Base-by-base conservation (phyloP, 2,888 invertebrate genomes). In the Pollenia griseotomentosa region DNA sequence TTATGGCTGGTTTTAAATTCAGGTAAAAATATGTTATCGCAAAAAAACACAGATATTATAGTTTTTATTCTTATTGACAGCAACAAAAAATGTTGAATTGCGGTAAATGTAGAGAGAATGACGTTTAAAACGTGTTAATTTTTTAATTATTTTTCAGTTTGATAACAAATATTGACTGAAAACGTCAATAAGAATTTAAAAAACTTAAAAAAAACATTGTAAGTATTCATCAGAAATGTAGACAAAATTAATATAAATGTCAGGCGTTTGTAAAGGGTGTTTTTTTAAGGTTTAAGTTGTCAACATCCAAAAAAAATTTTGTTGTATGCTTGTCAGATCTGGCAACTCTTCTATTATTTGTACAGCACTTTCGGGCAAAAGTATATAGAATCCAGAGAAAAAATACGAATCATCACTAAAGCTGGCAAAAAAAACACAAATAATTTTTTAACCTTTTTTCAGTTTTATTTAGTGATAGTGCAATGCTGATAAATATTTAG, bases 51-150 rank as follows among this genome's bases (percentile, higher is more conserved):
- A 9, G 16, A 63, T 40, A 63, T n/a, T 42, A 16, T 42, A n/a
- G 42, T 63, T 59, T 5, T 11, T 14, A 40, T 63, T 63, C 1
- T 59, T 19, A n/a, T 16, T 53, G 23, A 44, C 44, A 19, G 19
- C 19, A 59, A 19, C 19, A 19, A 57, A 51, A 51, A 3, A 73
- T 10, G n/a, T 48, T 33, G 33, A 33, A 33, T 33, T 33, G 33
- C 5, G 33, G 33, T 6, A 6, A 33, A 16, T 12, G 19, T 7
- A 44, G 23, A 57, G 23, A 57, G 14, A 65, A 53, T 75, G 63
- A 63, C 53, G 65, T 51, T 51, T 14, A 48, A 75, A 75, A 75
- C 19, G 51, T 75, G 51, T 51, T 55, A 53, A 55, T 53, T 71
- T 53, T 63, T n/a, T 42, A 10, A 42, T 63, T 63, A 42, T 63